Percentiles rank a stretch among this genome's conserved stretches.
Evolutionary conservation across 2,113 vertebrate species (phyloP).

Genomic region (Stegostoma tigrinum): DNA sequence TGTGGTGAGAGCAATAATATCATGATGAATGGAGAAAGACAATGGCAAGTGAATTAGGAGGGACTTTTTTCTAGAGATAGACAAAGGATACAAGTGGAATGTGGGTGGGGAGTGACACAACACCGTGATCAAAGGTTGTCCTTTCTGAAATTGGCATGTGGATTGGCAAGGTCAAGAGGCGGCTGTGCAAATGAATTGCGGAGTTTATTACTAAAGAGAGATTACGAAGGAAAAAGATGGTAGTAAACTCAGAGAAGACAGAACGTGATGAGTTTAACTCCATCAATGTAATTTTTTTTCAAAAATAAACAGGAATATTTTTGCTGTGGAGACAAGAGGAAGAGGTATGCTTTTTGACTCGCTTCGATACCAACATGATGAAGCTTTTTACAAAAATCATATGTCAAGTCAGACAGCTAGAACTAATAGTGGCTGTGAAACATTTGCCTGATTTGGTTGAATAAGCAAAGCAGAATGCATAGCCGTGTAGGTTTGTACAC

Average conservation of each 20-base stretch:
- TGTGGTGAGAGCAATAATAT: not conserved
- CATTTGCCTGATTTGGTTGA: not conserved
- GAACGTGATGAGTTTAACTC: not conserved
- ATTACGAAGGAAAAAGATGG: no score
- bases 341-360: not conserved
- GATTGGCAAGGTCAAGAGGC: not conserved
- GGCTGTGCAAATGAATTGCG: no score
- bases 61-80: not conserved
- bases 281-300: not conserved
- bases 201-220: no score
- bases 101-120: not conserved
- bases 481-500: not conserved
- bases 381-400: not conserved
- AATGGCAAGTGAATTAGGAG: not conserved
- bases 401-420: not conserved
- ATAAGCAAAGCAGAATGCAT: not conserved
- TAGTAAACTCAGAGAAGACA: not conserved
- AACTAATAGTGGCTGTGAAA: not conserved
- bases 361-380: not conserved
- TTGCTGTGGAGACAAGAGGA: not conserved
- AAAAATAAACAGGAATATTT: not conserved
- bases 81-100: not conserved
- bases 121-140: not conserved
- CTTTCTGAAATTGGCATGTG: not conserved
- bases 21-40: not conserved